A percentile compares a stretch with the other conserved stretches of the same genome.
These are phyloP conservation scores for Agrotis segetum DNA, from an alignment of 2,888 invertebrate genomes.

Conservation along the genomic window DNA sequence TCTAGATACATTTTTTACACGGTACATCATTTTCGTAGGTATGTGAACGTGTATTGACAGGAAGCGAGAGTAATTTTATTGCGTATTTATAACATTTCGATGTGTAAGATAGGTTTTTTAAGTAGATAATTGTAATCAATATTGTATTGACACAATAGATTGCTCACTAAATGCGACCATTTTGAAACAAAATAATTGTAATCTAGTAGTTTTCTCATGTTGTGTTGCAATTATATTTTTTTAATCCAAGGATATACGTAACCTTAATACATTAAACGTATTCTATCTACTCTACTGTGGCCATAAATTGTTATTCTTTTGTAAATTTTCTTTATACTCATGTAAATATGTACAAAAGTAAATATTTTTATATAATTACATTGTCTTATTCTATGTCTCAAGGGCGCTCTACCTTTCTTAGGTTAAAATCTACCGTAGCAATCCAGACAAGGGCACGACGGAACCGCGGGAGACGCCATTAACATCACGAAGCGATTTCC, in stretches of 20 bases:
- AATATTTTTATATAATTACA: conserved; percentile 85
- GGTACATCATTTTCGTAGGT: conserved; percentile 69
- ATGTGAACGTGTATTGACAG: conserved; percentile 71
- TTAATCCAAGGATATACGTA: conserved; percentile 54
- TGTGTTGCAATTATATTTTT: conserved; percentile 25
- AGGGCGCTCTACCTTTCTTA: conserved; percentile 17
- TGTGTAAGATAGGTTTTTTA: conserved; percentile 61
- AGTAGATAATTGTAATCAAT: conserved; percentile 55
- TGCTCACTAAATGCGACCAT: conserved; percentile 61
- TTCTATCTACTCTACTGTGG: conserved; percentile 54
- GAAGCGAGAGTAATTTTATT: conserved; percentile 63
- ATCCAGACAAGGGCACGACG: conserved; percentile 7
- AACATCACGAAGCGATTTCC: too few species aligned
- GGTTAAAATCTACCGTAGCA: conserved; percentile 29
- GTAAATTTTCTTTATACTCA: conserved; percentile 62
- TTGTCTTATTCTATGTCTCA: conserved; percentile 55
- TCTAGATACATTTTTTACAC: conserved; percentile 76
- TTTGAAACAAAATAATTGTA: conserved; percentile 42
- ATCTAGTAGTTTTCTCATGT: conserved; percentile 27
- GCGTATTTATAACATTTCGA: conserved; percentile 56
- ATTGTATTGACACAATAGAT: conserved; percentile 58
- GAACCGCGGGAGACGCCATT: too few species aligned
- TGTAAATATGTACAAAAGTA: conserved; percentile 88
- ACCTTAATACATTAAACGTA: conserved; percentile 58
- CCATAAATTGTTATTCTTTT: conserved; percentile 60